Percentiles rank a stretch among this genome's conserved stretches.
Conservation (phyloP, 2,797 vertebrate genomes). For the Cossypha polioptera region DNA sequence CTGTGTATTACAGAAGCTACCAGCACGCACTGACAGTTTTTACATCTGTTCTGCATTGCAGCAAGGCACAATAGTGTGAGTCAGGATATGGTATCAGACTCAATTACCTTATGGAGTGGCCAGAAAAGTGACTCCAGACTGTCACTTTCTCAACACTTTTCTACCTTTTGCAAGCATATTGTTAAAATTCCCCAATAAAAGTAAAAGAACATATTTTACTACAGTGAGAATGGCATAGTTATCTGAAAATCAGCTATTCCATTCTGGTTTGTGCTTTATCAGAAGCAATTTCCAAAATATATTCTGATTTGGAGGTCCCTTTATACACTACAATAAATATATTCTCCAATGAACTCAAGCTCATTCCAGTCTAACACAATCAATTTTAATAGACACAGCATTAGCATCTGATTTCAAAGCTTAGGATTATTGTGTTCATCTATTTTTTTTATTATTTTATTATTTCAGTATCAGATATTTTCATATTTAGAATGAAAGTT, state of each 20-base stretch:
- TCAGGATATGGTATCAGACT: not conserved
- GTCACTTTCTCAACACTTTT: not conserved
- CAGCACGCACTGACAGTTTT: conserved; percentile 2
- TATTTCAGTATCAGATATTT: not conserved
- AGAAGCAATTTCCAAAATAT: not conserved
- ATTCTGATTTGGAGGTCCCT: not conserved
- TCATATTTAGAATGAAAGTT: not conserved
- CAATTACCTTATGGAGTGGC: not conserved
- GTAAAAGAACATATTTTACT: not conserved
- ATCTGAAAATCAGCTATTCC: conserved; percentile 11
- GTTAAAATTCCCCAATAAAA: not conserved
- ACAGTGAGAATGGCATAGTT: not conserved
- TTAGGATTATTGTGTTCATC: not conserved
- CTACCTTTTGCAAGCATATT: not conserved
- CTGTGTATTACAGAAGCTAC: not conserved
- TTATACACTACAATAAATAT: not conserved
- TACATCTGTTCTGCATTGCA: conserved; percentile 35
- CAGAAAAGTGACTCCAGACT: not conserved
- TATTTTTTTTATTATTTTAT: not conserved
- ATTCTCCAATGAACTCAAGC: not conserved
- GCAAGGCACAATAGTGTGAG: not conserved
- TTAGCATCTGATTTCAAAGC: conserved; percentile 11
- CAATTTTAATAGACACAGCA: not conserved
- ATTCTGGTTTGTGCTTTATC: not conserved
- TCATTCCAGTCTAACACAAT: not conserved